Evolutionary conservation across 2,113 vertebrate species (phyloP).

Genomic region (Dicrurus megarhynchus): DNA sequence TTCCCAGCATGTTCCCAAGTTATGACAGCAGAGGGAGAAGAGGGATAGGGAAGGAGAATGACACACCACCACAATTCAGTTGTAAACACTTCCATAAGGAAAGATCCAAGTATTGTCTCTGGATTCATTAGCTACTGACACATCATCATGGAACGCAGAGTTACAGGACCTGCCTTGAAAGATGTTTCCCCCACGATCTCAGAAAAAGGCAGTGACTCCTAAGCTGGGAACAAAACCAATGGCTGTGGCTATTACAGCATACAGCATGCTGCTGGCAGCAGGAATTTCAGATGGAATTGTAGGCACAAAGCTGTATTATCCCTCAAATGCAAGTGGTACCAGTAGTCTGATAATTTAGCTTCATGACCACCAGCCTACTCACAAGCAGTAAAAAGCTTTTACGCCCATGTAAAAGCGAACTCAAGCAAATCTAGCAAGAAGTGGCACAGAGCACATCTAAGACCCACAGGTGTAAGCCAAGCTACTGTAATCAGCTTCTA

Average conservation of each 20-base stretch:
- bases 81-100: background rate
- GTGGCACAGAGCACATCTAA: background rate
- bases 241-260: background rate
- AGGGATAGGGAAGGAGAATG: background rate
- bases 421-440: background rate
- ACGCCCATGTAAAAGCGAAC: background rate
- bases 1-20: background rate
- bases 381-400: background rate
- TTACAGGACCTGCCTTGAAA: background rate
- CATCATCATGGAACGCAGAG: fast-evolving
- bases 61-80: background rate
- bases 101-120: background rate
- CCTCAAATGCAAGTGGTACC: background rate
- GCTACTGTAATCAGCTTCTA: background rate
- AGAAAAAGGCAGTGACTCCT: background rate
- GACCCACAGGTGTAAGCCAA: background rate
- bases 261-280: background rate
- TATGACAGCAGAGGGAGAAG: background rate
- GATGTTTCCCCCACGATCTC: background rate
- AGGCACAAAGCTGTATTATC: background rate
- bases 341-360: background rate
- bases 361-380: background rate
- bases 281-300: background rate
- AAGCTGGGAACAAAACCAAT: background rate
- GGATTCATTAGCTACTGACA: background rate